Conservation (phyloP, 2,888 invertebrate genomes). For the Phaedon cochleariae region DNA sequence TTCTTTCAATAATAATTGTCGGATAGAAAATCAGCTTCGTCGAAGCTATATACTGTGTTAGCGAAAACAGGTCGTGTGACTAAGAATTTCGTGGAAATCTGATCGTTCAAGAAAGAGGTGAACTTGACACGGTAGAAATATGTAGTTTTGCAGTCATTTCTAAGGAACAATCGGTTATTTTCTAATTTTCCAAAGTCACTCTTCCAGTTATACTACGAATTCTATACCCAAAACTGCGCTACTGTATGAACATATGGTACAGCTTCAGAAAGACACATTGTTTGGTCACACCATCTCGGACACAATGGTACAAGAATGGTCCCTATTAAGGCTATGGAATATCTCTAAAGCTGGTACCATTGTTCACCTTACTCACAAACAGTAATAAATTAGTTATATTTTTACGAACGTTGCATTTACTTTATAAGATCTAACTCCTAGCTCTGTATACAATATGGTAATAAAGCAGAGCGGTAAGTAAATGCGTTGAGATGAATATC, state of each 20-base stretch:
- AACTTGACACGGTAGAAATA: too few species aligned
- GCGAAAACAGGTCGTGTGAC: too few species aligned
- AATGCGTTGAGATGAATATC: conserved; percentile 51
- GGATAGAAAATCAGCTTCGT: too few species aligned
- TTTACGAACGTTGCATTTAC: conserved; percentile 48
- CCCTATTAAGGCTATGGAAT: conserved; percentile 49
- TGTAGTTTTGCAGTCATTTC: too few species aligned
- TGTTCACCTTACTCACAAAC: conserved; percentile 51
- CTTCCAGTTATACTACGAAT: too few species aligned
- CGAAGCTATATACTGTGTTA: too few species aligned
- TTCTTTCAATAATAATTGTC: too few species aligned
- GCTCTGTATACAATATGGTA: conserved; percentile 52
- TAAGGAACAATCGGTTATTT: too few species aligned
- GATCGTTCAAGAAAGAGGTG: too few species aligned
- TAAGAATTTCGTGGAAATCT: too few species aligned
- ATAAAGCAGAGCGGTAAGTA: conserved; percentile 49
- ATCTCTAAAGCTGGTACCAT: conserved; percentile 50
- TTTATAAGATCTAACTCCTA: conserved; percentile 50
- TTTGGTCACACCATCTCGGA: conserved; percentile 51
- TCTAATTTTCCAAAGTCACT: too few species aligned
- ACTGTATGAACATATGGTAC: conserved; percentile 17
- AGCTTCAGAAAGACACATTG: conserved; percentile 46
- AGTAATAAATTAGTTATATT: conserved; percentile 54
- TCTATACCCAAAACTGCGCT: neutral
- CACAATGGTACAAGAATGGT: conserved; percentile 52